Base-by-base conservation (phyloP, 2,797 vertebrate genomes). In the Microctenopoma lineatum region DNA sequence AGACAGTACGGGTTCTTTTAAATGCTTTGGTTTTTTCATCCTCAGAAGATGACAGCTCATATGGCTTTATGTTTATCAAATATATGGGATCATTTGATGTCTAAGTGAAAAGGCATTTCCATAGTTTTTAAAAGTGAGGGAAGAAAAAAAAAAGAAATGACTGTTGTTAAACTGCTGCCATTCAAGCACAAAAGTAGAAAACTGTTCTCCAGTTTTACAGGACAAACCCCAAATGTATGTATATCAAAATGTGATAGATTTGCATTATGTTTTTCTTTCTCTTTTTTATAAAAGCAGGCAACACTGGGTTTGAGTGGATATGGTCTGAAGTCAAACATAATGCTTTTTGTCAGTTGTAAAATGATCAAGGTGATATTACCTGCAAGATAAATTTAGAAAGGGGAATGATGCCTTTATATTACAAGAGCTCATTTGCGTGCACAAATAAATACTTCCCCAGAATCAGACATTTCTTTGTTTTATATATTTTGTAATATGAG, bases 401-500 rank as follows among this genome's bases (percentile, higher is more conserved):
- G 4, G 13, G 9, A 59, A 73, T 54, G 15, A 68, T 52, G 76
- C 66, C 42, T 70, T 72, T 70, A 67, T 63, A 63, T 65, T 73
- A 32, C 5, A 70, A 72, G 79, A 79, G 9, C 0, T 73, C 25
- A 83, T 77, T 73, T 72, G 8, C 59, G 59, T 63, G 57, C 66
- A 79, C 64, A 88, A 75, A 90, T 76, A 84, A 80, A 84, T 59
- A 77, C 60, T 65, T 64, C 32, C 2, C 4, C n/a, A 7, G 41
- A 64, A 70, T 71, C 50, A 45, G 25, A 48, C 65, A 66, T 77
- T 52, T 75, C 56, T 81, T 80, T 86, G 51, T 80, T 82, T 83
- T 57, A 71, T 75, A 71, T 73, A 62, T 77, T 81, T 80, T 80
- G 45, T 55, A 77, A 87, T 83, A 75, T 70, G 65, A 78, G 44